Base-by-base conservation (phyloP, 2,113 vertebrate species). In the Callorhinus ursinus region DNA sequence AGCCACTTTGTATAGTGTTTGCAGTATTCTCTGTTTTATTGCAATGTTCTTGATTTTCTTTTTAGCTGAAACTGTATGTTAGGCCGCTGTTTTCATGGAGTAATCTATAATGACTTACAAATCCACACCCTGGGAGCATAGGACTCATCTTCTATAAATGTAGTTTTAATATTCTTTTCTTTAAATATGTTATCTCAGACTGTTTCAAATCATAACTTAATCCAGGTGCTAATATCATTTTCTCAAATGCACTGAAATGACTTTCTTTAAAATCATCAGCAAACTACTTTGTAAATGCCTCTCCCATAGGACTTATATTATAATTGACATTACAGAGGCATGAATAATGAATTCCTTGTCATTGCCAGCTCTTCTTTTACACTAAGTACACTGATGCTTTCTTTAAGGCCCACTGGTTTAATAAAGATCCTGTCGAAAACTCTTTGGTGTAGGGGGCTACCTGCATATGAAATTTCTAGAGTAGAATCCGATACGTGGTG, bases 241-340 rank as follows among this genome's bases (percentile, higher is more conserved):
- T 28, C 74, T 97, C 63, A 95, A 31, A 69, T 84, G 26, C 49
- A 82, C 59, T 49, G 28, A 74, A 85, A 4, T 93, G 39, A 76
- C 46, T 93, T 96, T 90, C 63, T 96, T 86, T 93, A 95, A 85
- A 93, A 88, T 93, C 80, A 77, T 90, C 59, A 74, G 81, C 77
- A 91, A 90, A 82, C 31, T 82, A 59, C 82, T 97, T 96, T 69
- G 74, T 92, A 91, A 96, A 81, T 71, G 14, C 4, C 31, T 95
- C n/a, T 67, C 61, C 63, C 14, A 1, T 33, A 96, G 74, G 39
- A 80, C 39, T 65, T 92, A n/a, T 15, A 36, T 93, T 85, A 53
- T 96, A 91, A 95, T 59, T 97, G 91, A 26, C 16, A 18, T 76
- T 80, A 42, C 36, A 67, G 46, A 86, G 26, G 31, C 26, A 74